Evolutionary conservation across 2,797 vertebrate genomes (phyloP), one percentile per base, ranked within the genome.

Genomic region (Melanogrammus aeglefinus): DNA sequence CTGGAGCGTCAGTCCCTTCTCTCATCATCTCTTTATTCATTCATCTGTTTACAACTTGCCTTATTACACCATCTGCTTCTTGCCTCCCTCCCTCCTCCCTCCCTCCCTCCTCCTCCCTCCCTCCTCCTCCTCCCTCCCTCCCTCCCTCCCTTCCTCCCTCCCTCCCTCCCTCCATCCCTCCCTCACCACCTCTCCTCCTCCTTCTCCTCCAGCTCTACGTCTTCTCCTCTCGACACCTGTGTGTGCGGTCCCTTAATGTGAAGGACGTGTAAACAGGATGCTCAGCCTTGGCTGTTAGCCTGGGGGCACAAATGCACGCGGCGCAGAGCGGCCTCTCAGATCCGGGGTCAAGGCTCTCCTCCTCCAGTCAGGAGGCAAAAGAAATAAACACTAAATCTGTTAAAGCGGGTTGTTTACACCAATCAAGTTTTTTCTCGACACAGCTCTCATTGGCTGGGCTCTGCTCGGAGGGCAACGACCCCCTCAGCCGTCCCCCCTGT

Each of bases 361-460:
- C 87, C 86, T 91, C 91, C 90, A 88, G 89, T 38, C 21, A 4
- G 27, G 44, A 82, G 85, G 78, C 51, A 66, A 71, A 84, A 81
- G 0, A 29, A 27, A 24, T 27, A 27, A 7, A 69, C 5, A 21
- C 82, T 86, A 84, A 88, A 90, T 87, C 84, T 86, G 84, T 87
- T 82, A 77, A 82, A 85, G 87, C 83, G 39, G 85, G 88, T 82
- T 85, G 75, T 90, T 86, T 88, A 87, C 77, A 83, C 70, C 35
- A 84, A 85, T 81, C 73, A 44, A 27, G 10, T 81, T 79, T 76
- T 78, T 80, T 76, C 84, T 87, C 77, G 75, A 27, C 77, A 38
- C 77, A 71, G 83, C 78, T 74, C 77, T 74, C 73, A 77, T 14
- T 75, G 87, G 86, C 86, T 81, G 73, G 82, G 84, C 83, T 84